These are phyloP conservation scores for Falco berigora DNA, from an alignment of 2,797 vertebrate species.

Conservation along the genomic window DNA sequence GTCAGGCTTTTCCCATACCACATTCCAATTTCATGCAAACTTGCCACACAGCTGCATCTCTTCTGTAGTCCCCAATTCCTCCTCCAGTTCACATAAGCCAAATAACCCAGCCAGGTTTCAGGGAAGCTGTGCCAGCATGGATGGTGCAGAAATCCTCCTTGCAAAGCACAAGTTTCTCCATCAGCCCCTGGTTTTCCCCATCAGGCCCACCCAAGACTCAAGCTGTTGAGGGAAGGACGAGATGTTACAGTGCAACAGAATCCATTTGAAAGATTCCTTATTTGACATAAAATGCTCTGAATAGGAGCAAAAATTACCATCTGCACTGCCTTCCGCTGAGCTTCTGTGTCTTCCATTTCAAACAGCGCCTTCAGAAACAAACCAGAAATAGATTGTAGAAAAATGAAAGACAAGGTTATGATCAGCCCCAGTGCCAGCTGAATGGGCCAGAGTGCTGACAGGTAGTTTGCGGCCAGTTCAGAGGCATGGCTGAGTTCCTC, in stretches of 20 bases:
- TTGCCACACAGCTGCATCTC: background rate
- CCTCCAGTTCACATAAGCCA: background rate
- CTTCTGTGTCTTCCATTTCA: constrained; percentile 4
- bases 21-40: background rate
- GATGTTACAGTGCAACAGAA: background rate
- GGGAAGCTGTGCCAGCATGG: background rate
- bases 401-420: background rate
- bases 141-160: background rate
- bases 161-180: background rate
- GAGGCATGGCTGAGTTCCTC: background rate
- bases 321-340: background rate
- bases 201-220: background rate
- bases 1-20: background rate
- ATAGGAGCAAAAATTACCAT: constrained; percentile 39
- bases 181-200: background rate
- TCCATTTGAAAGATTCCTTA: background rate
- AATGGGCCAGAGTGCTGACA: background rate
- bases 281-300: background rate
- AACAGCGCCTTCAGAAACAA: constrained; percentile 49
- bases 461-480: background rate
- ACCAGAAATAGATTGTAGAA: background rate
- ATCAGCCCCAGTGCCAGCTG: background rate
- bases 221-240: background rate
- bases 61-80: background rate
- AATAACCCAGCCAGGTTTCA: background rate